Conservation (phyloP, 2,113 vertebrate species). For the cattle (Bos taurus) region DNA sequence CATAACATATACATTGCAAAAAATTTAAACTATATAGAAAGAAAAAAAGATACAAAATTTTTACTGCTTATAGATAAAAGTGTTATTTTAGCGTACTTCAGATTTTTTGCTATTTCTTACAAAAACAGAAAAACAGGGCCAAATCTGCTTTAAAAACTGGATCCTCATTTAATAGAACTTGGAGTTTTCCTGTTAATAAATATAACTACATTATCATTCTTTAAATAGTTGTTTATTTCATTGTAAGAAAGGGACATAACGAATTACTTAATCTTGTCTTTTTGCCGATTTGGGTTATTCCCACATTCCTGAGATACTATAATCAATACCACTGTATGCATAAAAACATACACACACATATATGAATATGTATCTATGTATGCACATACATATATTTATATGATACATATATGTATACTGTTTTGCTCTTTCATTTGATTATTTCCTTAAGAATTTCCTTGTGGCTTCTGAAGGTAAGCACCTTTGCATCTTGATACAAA, state of each 20-base stretch:
- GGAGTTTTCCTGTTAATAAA: neutral
- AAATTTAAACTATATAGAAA: neutral
- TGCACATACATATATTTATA: neutral
- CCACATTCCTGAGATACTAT: neutral
- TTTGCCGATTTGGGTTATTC: neutral
- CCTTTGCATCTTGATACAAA: neutral
- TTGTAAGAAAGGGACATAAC: neutral
- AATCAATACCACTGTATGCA: neutral
- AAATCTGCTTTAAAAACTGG: neutral
- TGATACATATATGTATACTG: neutral
- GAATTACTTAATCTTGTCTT: neutral
- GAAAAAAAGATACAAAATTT: neutral
- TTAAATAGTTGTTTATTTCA: neutral
- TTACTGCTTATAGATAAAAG: neutral
- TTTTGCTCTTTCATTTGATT: slow-evolving; percentile 2
- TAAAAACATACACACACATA: neutral
- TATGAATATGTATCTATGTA: neutral
- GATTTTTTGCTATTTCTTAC: neutral
- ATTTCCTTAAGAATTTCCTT: slow-evolving; percentile 4
- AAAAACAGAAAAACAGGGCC: neutral
- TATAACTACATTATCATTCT: neutral
- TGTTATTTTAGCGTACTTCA: neutral
- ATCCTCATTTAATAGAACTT: neutral
- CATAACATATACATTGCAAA: neutral
- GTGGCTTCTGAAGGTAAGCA: neutral